A percentile compares a stretch with the other conserved stretches of the same genome.
Evolutionary conservation across 2,888 invertebrate genomes (phyloP).

Genomic region (Diaperis boleti): DNA sequence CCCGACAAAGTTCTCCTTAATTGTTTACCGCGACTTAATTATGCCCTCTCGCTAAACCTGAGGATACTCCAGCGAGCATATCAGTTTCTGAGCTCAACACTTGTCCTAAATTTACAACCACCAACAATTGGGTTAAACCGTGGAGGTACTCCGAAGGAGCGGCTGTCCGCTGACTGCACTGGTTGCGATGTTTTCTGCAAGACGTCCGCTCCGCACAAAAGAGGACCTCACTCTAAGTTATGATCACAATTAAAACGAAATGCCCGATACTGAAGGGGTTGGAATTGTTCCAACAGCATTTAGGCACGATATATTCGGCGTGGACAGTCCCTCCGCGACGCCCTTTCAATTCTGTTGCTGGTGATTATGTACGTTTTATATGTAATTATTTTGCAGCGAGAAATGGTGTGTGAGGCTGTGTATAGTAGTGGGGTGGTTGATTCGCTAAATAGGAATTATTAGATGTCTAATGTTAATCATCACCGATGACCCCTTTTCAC

Average conservation of each 20-base stretch:
- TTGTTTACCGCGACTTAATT: too few relatives aligned
- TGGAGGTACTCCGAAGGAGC: constrained; percentile 26
- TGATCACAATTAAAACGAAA: constrained; percentile 43
- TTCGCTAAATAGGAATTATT: too few relatives aligned
- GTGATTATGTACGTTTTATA: constrained; percentile 12
- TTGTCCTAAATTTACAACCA: constrained; percentile 20
- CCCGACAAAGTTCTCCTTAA: too few relatives aligned
- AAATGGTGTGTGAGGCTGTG: too few relatives aligned
- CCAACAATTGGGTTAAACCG: constrained; percentile 14
- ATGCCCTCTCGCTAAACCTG: too few relatives aligned
- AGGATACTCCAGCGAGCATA: constrained; percentile 21
- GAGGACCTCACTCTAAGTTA: constrained; percentile 41
- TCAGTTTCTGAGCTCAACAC: constrained; percentile 28
- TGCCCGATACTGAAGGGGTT: constrained; percentile 43
- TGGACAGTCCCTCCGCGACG: constrained; percentile 5
- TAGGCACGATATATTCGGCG: constrained; percentile 29
- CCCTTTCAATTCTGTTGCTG: neutral
- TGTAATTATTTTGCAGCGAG: constrained; percentile 21
- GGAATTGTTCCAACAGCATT: constrained; percentile 42
- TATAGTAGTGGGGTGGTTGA: too few relatives aligned
- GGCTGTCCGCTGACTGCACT: constrained; percentile 3
- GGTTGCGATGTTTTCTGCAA: constrained; percentile 12
- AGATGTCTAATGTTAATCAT: too few relatives aligned
- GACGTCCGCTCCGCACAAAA: constrained; percentile 37
- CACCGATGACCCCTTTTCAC: too few relatives aligned